phyloP scores from a whole-genome alignment of 2,888 invertebrate species.

The Belgica antarctica region DNA sequence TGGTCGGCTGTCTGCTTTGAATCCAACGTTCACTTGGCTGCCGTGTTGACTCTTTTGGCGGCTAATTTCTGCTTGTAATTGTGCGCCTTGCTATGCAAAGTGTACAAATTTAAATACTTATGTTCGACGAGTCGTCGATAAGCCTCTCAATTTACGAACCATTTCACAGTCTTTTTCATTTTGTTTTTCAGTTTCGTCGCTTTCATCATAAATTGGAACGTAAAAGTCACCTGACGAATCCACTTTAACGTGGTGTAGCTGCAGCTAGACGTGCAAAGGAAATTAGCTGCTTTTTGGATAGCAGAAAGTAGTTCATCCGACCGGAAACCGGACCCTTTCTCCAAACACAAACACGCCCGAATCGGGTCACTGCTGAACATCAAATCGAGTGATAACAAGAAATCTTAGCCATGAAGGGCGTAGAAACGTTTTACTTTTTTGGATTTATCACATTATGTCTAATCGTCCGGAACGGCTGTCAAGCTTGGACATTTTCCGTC shows the following conservation, averaged over 20 bases:
- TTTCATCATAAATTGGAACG: neutral
- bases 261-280: neutral
- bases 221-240: slow-evolving; percentile 3
- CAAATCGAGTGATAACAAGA: slow-evolving; percentile 25
- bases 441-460: neutral
- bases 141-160: slow-evolving; percentile 1
- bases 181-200: slow-evolving; percentile 8
- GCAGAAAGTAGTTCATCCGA: neutral
- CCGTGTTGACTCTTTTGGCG: no score
- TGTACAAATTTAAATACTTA: neutral
- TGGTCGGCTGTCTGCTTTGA: no score
- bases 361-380: neutral
- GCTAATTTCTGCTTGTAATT: no score
- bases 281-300: no score
- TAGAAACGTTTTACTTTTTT: neutral
- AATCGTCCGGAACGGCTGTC: slow-evolving; percentile 19
- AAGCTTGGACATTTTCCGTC: slow-evolving; percentile 36
- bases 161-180: neutral
- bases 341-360: neutral
- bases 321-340: slow-evolving; percentile 9
- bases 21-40: no score
- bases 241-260: neutral
- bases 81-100: no score
- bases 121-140: slow-evolving; percentile 14
- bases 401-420: no score